Base-by-base conservation (phyloP, 2,888 invertebrate species). In the Siphlonurus alternatus region DNA sequence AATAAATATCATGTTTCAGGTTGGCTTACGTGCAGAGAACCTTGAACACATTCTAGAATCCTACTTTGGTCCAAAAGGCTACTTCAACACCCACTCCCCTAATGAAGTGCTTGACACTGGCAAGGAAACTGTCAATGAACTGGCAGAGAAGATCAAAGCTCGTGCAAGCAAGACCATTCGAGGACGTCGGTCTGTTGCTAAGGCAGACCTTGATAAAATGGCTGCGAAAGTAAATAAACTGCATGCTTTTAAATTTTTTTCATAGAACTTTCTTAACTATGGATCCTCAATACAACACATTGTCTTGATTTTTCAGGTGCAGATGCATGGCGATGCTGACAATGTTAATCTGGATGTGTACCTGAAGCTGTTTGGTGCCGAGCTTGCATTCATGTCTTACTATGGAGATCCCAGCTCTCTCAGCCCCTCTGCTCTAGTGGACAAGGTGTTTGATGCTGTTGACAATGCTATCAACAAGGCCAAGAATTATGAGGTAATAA, bases 281-380 rank as follows among this genome's bases (percentile, higher is more conserved):
- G 38, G 38, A 38, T 38, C 5, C 15, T 10, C 15, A 38, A 10
- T 38, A 10, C 15, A 10, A 10, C 15, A 38, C 38, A 23, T 64
- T 59, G 59, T 66, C 20, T 20, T 54, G 18, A 53, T 51, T 25
- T 65, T 61, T 54, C 62, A 71, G 66, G 76, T 81, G 0, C 74
- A 76, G n/a, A n/a, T n/a, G 38, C 72, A 61, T 53, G 51, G 53
- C 24, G 64, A 64, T 53, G 64, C 60, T 23, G 60, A 64, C 24
- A 64, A 60, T 25, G 51, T 64, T 19, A 60, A 64, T 69, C 68
- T 90, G 19, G 93, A 89, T 72, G 67, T 92, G 1, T 91, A 89
- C 66, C 69, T 93, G 7, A 89, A 92, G 71, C 74, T 93, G 19
- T 91, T 94, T 71, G 95, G 95, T 15, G 87, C 90, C 3, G 94